Percentiles rank a stretch among this genome's conserved stretches.
Conservation (phyloP, 2,797 vertebrate genomes). For the Buceros bicornis region DNA sequence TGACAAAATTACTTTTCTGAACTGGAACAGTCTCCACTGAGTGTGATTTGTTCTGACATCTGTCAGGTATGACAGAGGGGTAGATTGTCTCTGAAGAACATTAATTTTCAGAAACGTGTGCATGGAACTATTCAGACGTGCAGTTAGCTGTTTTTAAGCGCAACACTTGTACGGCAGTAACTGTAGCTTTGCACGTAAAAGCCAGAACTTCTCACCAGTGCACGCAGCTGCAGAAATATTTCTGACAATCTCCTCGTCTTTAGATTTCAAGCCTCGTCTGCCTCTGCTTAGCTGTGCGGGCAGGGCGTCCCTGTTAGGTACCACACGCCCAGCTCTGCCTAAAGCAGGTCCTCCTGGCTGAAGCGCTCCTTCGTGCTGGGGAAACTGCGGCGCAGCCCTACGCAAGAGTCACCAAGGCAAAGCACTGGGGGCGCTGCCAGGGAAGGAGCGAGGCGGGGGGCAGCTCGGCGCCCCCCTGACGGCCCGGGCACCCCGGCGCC, state of each 20-base stretch:
- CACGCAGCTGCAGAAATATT: background rate
- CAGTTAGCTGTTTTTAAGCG: background rate
- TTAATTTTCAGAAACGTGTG: background rate
- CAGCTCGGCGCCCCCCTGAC: background rate
- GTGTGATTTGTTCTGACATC: accelerated
- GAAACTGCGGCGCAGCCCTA: background rate
- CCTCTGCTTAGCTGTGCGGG: no score
- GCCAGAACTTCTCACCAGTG: background rate
- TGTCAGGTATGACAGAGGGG: background rate
- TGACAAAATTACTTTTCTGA: background rate
- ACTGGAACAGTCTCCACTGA: background rate
- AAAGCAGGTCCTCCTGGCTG: background rate
- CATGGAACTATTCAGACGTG: background rate
- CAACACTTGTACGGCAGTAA: background rate
- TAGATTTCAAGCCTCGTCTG: background rate
- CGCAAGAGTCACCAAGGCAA: background rate
- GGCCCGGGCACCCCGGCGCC: accelerated
- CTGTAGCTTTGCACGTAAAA: background rate
- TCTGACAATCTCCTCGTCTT: background rate
- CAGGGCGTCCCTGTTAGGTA: accelerated
- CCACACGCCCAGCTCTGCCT: background rate
- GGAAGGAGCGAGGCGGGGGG: background rate
- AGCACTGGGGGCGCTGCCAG: no score
- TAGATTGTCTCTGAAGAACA: background rate
- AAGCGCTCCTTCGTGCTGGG: accelerated